Percentiles rank a stretch among this genome's conserved stretches.
phyloP scores from a whole-genome alignment of 2,888 invertebrate species.

The Encarsia formosa region DNA sequence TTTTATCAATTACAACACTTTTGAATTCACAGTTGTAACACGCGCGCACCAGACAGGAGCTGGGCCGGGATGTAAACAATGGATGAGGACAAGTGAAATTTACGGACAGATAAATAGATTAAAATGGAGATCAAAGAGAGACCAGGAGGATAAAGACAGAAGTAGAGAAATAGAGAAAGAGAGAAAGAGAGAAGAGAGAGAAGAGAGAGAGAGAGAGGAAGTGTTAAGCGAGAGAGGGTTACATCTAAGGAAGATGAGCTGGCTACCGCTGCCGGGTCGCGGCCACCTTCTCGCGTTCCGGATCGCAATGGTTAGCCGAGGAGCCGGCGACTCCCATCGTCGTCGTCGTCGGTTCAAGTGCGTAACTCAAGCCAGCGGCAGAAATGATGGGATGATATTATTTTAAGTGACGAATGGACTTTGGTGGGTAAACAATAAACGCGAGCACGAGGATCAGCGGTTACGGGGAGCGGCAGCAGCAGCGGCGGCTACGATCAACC shows the following conservation, averaged over 20 bases:
- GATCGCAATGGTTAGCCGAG: too few species aligned
- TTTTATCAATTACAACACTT: too few species aligned
- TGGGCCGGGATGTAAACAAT: neutral
- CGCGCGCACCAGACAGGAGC: neutral
- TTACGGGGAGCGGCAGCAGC: neutral
- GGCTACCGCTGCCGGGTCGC: too few species aligned
- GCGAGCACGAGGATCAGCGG: neutral
- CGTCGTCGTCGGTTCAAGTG: too few species aligned
- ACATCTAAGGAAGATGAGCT: too few species aligned
- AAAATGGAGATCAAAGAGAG: neutral
- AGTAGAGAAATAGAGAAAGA: neutral
- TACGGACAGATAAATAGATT: neutral
- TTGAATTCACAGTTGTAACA: too few species aligned
- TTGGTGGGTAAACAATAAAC: too few species aligned
- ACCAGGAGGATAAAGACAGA: constrained; percentile 2
- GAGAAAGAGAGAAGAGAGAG: neutral
- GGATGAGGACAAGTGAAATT: neutral
- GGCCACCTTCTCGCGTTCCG: too few species aligned
- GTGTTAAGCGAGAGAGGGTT: neutral
- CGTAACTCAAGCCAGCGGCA: too few species aligned
- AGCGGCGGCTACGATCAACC: constrained; percentile 1
- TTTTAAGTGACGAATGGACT: too few species aligned
- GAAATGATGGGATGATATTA: too few species aligned
- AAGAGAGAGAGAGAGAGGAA: constrained; percentile 3
- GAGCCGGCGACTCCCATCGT: too few species aligned